Percentiles rank a stretch among this genome's conserved stretches.
These are phyloP conservation scores for Chaetogeoica ovagalla DNA, from an alignment of 2,888 invertebrate genomes.

Conservation along the genomic window DNA sequence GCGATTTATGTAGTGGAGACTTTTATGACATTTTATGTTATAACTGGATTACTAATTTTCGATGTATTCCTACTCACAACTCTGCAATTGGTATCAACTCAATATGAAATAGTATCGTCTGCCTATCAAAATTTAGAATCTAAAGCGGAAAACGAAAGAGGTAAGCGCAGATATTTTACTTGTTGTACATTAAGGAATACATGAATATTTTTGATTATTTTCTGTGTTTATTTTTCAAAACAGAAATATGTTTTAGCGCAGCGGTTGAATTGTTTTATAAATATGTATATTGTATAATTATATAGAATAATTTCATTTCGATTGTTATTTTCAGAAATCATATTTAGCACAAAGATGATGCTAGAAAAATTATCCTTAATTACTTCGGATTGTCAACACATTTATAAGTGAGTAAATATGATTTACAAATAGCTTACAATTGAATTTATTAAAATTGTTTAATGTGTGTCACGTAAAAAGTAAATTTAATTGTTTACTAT, in stretches of 20 bases:
- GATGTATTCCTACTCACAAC: not conserved
- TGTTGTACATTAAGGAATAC: no score
- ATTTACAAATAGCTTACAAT: no score
- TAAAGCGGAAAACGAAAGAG: not conserved
- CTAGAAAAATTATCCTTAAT: not conserved
- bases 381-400: not conserved
- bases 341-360: not conserved
- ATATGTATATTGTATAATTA: no score
- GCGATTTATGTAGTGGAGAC: not conserved
- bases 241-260: not conserved
- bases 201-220: not conserved
- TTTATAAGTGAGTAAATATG: not conserved
- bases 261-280: not conserved
- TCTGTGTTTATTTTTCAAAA: not conserved
- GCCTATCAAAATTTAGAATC: not conserved
- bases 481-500: no score
- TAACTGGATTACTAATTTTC: not conserved
- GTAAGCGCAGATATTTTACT: not conserved
- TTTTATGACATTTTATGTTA: not conserved
- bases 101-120: constrained; percentile 7
- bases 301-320: not conserved
- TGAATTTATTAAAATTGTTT: no score
- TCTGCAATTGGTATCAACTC: not conserved
- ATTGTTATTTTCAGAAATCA: not conserved
- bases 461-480: no score